Base-by-base conservation (phyloP, 92 coral and sea anemone genomes). In the Palythoa caribaeorum region DNA sequence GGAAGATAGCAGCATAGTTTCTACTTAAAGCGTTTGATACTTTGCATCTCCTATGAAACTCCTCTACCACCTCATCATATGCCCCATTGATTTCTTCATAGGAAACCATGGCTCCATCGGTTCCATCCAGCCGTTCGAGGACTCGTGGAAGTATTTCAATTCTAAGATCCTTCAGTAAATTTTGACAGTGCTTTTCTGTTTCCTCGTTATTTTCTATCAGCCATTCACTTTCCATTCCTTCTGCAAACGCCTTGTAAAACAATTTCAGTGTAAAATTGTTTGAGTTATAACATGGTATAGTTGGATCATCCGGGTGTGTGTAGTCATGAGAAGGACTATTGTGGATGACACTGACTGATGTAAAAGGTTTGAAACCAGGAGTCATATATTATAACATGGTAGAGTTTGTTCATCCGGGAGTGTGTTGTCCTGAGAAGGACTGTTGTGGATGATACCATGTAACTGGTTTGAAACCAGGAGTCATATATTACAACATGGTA, bases 101-200 rank as follows among this genome's bases (percentile, higher is more conserved):
- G 8, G 88, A 50, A 84, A 84, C 66, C 79, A 6, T 21, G 21
- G 79, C 55, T 84, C 66, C 50, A 15, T 71, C 79, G 38, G 79
- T 9, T 19, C 79, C 79, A 71, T 71, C 66, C 69, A 84, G 1
- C 79, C 68, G 88, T 47, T 84, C 79, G 48, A 84, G 69, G 79
- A 84, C 88, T 84, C 69, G 88, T 15, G 71, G 69, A 9, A 84
- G 88, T 69, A 84, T 71, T 50, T 84, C 36, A 71, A 84, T 47
- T 1, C 47, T 84, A 6, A 84, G 88, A 71, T 28, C 79, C 48
- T 21, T n/a, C 11, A 84, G 88, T 1, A 84, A 48, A 84, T 84
- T 50, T 71, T 48, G 69, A 55, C 88, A 84, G 79, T 51, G 62
- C 48, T n/a, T 53, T 71, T 84, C 88, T 6, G 88, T 84, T 7